phyloP scores from a whole-genome alignment of 2,797 vertebrate genomes.

The Pipistrellus pipistrellus region DNA sequence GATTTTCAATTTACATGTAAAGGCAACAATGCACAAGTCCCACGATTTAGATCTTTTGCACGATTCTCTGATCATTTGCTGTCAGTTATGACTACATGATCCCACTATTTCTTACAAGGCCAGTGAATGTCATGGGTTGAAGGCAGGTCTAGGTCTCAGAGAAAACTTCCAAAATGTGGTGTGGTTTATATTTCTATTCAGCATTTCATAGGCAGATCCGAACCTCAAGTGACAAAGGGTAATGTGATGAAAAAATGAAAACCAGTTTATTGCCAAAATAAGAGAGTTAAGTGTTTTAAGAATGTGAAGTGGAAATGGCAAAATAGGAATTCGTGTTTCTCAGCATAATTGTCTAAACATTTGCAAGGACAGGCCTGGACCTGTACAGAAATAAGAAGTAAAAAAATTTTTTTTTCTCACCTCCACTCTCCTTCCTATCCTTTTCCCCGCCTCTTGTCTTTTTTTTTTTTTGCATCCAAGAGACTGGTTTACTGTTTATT shows the following conservation, averaged over 20 bases:
- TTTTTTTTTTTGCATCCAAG: not conserved
- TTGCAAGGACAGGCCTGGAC: not conserved
- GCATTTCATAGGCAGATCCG: not conserved
- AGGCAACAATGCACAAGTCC: not conserved
- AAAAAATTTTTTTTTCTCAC: not conserved
- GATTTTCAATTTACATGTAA: slow-evolving; percentile 37
- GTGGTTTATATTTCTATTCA: slow-evolving; percentile 31
- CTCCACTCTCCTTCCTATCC: not conserved
- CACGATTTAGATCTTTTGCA: not conserved
- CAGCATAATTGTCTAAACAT: not conserved
- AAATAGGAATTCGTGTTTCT: not conserved
- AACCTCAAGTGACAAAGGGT: not conserved
- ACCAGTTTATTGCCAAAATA: not conserved
- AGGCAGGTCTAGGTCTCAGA: not conserved
- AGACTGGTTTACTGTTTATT: not conserved
- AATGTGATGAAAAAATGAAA: slow-evolving; percentile 3
- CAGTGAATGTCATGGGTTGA: not conserved
- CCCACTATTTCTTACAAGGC: not conserved
- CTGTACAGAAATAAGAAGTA: not conserved
- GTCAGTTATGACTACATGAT: not conserved
- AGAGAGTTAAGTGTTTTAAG: not conserved
- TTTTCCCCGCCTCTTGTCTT: not conserved
- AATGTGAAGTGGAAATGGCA: not conserved
- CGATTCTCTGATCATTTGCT: slow-evolving; percentile 4
- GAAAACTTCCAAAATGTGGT: not conserved